These are phyloP conservation scores for Drosophila nigromelanica DNA, from an alignment of 1,140 invertebrate genomes.

Conservation along the genomic window DNA sequence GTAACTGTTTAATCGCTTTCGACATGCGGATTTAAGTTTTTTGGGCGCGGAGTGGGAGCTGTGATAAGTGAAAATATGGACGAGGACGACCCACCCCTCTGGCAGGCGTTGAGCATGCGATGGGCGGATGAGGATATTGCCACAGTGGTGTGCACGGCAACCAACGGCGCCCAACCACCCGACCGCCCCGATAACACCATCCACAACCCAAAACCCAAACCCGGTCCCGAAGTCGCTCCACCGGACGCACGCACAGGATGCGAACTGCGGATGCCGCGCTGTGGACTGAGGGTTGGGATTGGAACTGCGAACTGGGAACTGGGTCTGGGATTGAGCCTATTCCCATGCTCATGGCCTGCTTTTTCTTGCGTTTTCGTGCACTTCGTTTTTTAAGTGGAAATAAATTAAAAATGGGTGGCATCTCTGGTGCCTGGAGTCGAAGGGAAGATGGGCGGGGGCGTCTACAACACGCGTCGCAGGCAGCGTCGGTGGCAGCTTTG, in stretches of 20 bases:
- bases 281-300: conserved; percentile 7
- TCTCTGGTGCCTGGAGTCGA: conserved; percentile 10
- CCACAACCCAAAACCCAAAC: conserved; percentile 40
- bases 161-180: conserved; percentile 3
- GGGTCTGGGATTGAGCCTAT: conserved; percentile 36
- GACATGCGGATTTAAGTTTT: conserved; percentile 83
- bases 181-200: conserved; percentile 57
- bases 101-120: conserved; percentile 4
- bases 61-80: conserved; percentile 76
- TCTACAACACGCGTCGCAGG: conserved; percentile 65
- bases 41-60: conserved; percentile 19
- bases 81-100: conserved; percentile 38
- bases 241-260: conserved; percentile 80
- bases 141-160: conserved; percentile 19
- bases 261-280: conserved; percentile 51
- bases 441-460: conserved; percentile 17
- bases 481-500: conserved; percentile 35
- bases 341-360: conserved; percentile 27
- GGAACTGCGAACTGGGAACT: conserved; percentile 4
- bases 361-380: conserved; percentile 31
- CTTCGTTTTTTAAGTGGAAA: conserved; percentile 78
- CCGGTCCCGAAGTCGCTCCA: conserved; percentile 44
- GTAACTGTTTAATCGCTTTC: conserved; percentile 82
- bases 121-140: conserved; percentile 60
- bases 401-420: conserved; percentile 83